Base-by-base conservation (phyloP, 2,113 vertebrate species). In the Smithornis capensis region DNA sequence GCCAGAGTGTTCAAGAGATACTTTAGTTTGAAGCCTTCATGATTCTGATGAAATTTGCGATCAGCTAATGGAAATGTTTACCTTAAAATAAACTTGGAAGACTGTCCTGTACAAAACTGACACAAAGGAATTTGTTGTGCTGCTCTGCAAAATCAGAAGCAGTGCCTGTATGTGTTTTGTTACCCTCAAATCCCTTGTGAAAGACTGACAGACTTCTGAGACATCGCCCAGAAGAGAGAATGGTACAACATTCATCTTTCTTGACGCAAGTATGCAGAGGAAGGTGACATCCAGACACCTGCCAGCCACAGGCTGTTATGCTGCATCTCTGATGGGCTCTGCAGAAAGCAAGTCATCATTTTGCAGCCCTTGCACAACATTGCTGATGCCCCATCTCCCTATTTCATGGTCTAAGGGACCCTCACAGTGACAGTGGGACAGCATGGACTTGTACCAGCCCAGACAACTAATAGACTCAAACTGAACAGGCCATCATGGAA, bases 301-400 rank as follows among this genome's bases (percentile, higher is more conserved):
- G 38, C 12, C 2, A 5, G 6, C 23, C 29, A 13, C 35, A 4
- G 1, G 12, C 23, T 56, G 7, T n/a, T 23, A 2, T 18, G 28
- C 13, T 3, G 1, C 7, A 4, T 59, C 38, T 59, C 68, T 70
- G 47, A 63, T 31, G 27, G 52, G 8, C 40, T 82, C 56, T 45
- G 25, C 7, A 8, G 40, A 62, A 52, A 45, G 17, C 19, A 70
- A 68, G 14, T 10, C 16, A 22, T 47, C 2, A 0, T 14, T 19
- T 9, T 55, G 59, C n/a, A 59, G 42, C 14, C 23, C 16, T 31
- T 33, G 11, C 35, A 13, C 8, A 21, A 11, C 10, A 16, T 16
- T 3, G 0, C 12, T 52, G 28, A 12, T 71, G 25, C 47, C 35
- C 12, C 3, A 2, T 33, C 8, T 71, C 28, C 13, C 27, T 23